Conservation (phyloP, 2,888 invertebrate species). For the Tubulanus polymorphus region DNA sequence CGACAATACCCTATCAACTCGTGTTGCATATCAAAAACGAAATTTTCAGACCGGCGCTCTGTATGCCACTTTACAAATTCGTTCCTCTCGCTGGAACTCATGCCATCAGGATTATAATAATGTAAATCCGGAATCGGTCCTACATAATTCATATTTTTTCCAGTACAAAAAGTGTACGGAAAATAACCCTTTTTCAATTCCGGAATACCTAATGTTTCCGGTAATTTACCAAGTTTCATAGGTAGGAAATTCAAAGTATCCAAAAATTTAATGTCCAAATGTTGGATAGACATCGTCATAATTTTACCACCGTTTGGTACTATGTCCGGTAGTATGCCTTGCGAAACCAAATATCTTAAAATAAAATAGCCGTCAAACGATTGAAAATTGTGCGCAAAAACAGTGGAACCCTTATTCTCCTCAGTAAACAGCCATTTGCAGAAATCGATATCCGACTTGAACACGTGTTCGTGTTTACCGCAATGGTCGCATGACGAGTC, state of each 20-base stretch:
- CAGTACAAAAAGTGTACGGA: conserved; percentile 19
- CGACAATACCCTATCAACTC: conserved; percentile 23
- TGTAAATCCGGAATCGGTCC: conserved; percentile 17
- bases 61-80: conserved; percentile 11
- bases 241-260: conserved; percentile 21
- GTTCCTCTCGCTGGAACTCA: not conserved
- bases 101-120: conserved; percentile 13
- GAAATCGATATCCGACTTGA: too few relatives aligned
- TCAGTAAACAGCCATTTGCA: not conserved
- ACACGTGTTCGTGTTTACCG: too few relatives aligned
- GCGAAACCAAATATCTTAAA: not conserved
- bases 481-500: too few relatives aligned
- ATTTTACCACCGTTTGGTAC: not conserved
- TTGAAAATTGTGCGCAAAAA: conserved; percentile 1
- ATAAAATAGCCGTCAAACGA: conserved; percentile 1
- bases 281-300: not conserved
- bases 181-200: conserved; percentile 23
- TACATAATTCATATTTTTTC: conserved; percentile 18
- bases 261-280: too few relatives aligned
- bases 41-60: conserved; percentile 5
- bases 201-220: conserved; percentile 18
- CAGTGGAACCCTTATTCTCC: not conserved
- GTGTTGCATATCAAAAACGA: conserved; percentile 21
- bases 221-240: conserved; percentile 17
- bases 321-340: not conserved